phyloP scores from a whole-genome alignment of 2,797 vertebrate genomes.

The Astyanax mexicanus region DNA sequence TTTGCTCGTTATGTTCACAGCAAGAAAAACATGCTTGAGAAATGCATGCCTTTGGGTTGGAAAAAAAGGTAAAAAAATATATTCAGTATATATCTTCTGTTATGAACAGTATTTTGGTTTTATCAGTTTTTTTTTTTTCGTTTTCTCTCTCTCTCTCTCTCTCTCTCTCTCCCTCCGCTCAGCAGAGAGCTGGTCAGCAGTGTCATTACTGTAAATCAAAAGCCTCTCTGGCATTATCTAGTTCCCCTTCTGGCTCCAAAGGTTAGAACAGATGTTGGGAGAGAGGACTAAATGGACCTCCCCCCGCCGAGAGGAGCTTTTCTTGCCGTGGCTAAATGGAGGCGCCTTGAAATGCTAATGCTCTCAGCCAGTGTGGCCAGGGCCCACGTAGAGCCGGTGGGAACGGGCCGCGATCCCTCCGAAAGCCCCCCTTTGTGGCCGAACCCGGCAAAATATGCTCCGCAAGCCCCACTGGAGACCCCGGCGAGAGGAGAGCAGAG shows the following conservation, averaged over 20 bases:
- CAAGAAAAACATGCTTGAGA: no score
- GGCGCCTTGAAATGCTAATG: slow-evolving; percentile 98
- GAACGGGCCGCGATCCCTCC: slow-evolving; percentile 82
- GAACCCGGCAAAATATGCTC: slow-evolving; percentile 82
- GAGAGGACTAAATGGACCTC: slow-evolving; percentile 92
- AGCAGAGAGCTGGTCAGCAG: slow-evolving; percentile 50
- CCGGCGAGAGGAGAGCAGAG: slow-evolving; percentile 62
- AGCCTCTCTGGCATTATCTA: slow-evolving; percentile 88
- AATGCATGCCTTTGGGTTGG: no score
- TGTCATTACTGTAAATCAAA: slow-evolving; percentile 92
- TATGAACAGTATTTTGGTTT: slow-evolving; percentile 67
- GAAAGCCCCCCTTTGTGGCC: slow-evolving; percentile 86
- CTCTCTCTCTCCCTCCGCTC: neutral
- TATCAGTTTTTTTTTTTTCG: slow-evolving; percentile 64
- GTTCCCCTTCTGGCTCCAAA: slow-evolving; percentile 93
- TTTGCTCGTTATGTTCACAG: no score
- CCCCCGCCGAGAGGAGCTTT: slow-evolving; percentile 89
- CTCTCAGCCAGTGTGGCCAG: slow-evolving; percentile 84
- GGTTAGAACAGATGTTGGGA: slow-evolving; percentile 95
- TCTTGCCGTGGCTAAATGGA: slow-evolving; percentile 88
- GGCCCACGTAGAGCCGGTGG: slow-evolving; percentile 89
- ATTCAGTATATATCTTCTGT: slow-evolving; percentile 21
- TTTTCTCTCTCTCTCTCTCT: neutral
- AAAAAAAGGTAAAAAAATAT: no score
- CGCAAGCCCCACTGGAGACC: slow-evolving; percentile 75